A percentile compares a stretch with the other conserved stretches of the same genome.
phyloP scores from a whole-genome alignment of 2,797 vertebrate species.

The Astyanax mexicanus region DNA sequence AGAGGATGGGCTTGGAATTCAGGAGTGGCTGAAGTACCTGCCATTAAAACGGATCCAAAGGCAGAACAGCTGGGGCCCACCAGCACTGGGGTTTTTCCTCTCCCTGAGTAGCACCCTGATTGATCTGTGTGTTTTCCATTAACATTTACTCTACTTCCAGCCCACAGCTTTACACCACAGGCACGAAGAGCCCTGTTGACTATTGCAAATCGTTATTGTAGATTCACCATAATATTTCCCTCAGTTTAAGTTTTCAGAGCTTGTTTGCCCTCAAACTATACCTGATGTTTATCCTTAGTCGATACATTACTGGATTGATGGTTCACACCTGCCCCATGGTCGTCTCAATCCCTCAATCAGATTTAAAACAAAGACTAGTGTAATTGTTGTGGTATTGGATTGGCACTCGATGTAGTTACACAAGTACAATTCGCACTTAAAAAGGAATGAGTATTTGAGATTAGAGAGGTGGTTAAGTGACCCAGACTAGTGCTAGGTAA shows the following conservation, averaged over 20 bases:
- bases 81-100: conserved; percentile 9
- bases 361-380: no score
- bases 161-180: conserved; percentile 11
- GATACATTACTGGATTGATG: conserved; percentile 2
- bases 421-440: no score
- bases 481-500: no score
- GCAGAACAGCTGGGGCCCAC: conserved; percentile 37
- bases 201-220: conserved; percentile 4
- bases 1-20: conserved; percentile 35
- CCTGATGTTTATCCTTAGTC: not conserved
- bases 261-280: not conserved
- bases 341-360: not conserved
- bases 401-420: no score
- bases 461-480: no score
- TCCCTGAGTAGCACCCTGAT: not conserved
- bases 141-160: not conserved
- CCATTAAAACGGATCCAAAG: conserved; percentile 35
- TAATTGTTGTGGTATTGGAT: no score
- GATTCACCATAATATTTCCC: not conserved
- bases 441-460: no score
- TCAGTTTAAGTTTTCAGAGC: not conserved
- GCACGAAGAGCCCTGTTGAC: not conserved
- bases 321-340: conserved; percentile 2
- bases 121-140: conserved; percentile 30
- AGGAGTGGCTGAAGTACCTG: conserved; percentile 31